Conservation (phyloP, 2,797 vertebrate genomes). For the Threskiornis aethiopicus region DNA sequence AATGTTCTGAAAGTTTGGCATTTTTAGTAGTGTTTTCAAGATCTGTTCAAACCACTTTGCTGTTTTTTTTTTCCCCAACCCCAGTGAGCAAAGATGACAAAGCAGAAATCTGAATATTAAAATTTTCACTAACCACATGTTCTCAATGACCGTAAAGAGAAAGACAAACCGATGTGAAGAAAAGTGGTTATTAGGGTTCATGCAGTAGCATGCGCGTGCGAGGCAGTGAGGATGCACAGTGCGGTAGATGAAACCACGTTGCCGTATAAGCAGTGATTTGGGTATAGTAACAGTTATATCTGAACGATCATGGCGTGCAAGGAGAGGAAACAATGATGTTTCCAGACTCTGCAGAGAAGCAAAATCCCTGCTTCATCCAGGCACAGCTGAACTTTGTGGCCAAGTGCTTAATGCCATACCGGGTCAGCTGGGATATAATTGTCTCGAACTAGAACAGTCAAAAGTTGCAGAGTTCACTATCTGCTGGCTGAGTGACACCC, state of each 20-base stretch:
- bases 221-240: not conserved
- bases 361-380: not conserved
- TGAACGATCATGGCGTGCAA: not conserved
- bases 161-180: not conserved
- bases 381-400: not conserved
- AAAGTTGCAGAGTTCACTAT: conserved; percentile 9
- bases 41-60: not conserved
- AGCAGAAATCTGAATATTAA: not conserved
- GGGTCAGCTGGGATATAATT: not conserved
- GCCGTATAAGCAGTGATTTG: not conserved
- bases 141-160: not conserved
- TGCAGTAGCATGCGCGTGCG: not conserved
- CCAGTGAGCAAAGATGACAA: not conserved
- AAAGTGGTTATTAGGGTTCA: not conserved
- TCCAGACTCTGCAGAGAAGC: not conserved
- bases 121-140: not conserved
- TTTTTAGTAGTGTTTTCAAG: not conserved
- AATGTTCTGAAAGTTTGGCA: not conserved
- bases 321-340: not conserved
- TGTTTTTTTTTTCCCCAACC: not conserved
- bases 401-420: not conserved
- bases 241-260: not conserved
- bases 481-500: conserved; percentile 1
- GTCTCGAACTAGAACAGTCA: not conserved
- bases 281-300: not conserved